These are phyloP conservation scores for Ceratosolen fusciceps DNA, from an alignment of 1,140 invertebrate genomes.

Conservation along the genomic window DNA sequence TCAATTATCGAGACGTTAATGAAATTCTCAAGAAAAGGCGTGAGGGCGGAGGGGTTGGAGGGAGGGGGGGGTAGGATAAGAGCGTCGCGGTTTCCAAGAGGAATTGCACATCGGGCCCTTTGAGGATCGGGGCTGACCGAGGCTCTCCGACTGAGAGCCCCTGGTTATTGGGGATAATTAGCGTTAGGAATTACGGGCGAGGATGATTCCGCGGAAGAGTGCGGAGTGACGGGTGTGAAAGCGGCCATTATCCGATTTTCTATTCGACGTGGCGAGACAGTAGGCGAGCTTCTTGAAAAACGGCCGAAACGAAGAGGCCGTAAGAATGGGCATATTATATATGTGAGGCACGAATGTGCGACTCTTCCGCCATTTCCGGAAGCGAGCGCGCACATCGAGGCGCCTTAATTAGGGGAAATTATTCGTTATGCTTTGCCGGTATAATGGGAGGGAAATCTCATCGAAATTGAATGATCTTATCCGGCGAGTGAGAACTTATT, in stretches of 20 bases:
- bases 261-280: conserved; percentile 56
- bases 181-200: conserved; percentile 65
- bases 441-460: conserved; percentile 39
- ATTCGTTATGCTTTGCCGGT: conserved; percentile 33
- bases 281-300: conserved; percentile 28
- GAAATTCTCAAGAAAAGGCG: too few species aligned
- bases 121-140: background rate
- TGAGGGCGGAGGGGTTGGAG: too few species aligned
- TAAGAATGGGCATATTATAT: background rate
- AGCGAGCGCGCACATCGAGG: conserved; percentile 19
- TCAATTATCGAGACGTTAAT: background rate
- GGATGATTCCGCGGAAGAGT: conserved; percentile 65
- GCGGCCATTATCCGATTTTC: conserved; percentile 68
- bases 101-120: conserved; percentile 11
- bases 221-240: conserved; percentile 65
- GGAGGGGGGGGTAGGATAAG: background rate
- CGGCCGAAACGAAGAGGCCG: background rate
- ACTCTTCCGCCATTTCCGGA: conserved; percentile 22
- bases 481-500: conserved; percentile 13
- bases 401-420: conserved; percentile 15
- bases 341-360: background rate
- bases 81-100: background rate
- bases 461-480: conserved; percentile 34
- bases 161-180: conserved; percentile 66
- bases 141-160: conserved; percentile 57